A percentile compares a stretch with the other conserved stretches of the same genome.
These are phyloP conservation scores for Anguilla marmorata DNA, from an alignment of 2,797 vertebrate genomes.

Conservation along the genomic window DNA sequence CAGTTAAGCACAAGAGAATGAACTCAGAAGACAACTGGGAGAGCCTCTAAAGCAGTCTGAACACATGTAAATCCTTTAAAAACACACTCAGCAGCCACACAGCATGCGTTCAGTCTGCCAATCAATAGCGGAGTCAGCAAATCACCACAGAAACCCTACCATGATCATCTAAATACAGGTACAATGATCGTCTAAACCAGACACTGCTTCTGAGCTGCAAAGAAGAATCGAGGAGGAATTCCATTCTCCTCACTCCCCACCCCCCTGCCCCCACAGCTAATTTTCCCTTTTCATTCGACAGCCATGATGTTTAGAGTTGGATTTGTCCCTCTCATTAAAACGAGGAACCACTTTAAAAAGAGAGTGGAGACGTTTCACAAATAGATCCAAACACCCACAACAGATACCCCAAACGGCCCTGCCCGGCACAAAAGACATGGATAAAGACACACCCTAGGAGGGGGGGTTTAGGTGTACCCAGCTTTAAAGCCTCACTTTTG, in stretches of 20 bases:
- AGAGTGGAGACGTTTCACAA: slow-evolving; percentile 1
- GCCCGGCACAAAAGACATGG: slow-evolving; percentile 10
- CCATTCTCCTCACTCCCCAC: background rate
- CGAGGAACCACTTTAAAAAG: background rate
- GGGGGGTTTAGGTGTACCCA: background rate
- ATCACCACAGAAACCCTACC: slow-evolving; percentile 41
- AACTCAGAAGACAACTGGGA: slow-evolving; percentile 41
- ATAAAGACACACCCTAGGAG: slow-evolving; percentile 6
- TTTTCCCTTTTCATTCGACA: background rate
- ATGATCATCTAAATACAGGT: slow-evolving; percentile 29
- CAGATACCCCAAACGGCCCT: background rate
- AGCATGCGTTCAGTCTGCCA: slow-evolving; percentile 43
- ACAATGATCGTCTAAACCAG: slow-evolving; percentile 25
- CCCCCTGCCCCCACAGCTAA: background rate
- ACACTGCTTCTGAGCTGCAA: slow-evolving; percentile 42
- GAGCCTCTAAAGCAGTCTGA: slow-evolving; percentile 21
- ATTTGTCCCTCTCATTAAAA: background rate
- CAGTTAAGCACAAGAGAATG: slow-evolving; percentile 46
- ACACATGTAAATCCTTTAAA: slow-evolving; percentile 34
- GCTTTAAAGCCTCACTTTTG: slow-evolving; percentile 21
- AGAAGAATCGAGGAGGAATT: slow-evolving; percentile 16
- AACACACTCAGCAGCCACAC: slow-evolving; percentile 8
- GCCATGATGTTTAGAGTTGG: background rate
- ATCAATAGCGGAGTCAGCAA: slow-evolving; percentile 44
- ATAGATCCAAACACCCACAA: slow-evolving; percentile 1